phyloP scores from a whole-genome alignment of 2,113 vertebrate species.

The Rhinolophus sinicus region DNA sequence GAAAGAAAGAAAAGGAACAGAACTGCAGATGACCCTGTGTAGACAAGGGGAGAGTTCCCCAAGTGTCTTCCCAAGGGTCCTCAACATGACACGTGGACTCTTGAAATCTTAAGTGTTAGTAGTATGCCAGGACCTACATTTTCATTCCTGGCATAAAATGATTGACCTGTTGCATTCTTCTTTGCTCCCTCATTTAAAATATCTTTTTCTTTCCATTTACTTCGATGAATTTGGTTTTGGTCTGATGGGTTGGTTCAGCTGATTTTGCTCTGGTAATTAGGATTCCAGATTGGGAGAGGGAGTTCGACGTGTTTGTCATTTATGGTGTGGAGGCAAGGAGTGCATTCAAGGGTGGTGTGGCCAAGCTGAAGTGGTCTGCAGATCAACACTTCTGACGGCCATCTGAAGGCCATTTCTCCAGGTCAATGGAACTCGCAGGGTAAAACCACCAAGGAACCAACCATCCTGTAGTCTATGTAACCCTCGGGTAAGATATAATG shows the following conservation, averaged over 20 bases:
- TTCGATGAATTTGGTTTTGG: neutral
- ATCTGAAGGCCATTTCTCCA: neutral
- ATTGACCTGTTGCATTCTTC: neutral
- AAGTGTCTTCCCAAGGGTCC: neutral
- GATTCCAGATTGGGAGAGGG: neutral
- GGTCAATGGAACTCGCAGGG: rapidly evolving
- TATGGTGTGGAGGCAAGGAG: neutral
- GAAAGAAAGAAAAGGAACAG: neutral
- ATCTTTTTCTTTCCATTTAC: neutral
- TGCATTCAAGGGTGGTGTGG: rapidly evolving
- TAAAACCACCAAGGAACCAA: neutral
- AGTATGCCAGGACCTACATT: neutral
- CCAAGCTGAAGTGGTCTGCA: neutral
- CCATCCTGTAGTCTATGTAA: neutral
- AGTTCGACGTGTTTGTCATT: neutral
- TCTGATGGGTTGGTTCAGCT: neutral
- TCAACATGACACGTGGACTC: neutral
- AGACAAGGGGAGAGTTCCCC: neutral
- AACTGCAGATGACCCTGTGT: neutral
- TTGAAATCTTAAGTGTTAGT: neutral
- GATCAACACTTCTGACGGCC: neutral
- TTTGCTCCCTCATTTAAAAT: neutral
- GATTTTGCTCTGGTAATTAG: neutral
- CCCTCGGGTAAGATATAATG: neutral
- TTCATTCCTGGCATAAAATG: neutral